Evolutionary conservation across 64 coral and sea anemone species (phyloP), one percentile per base, ranked within the genome.

Genomic region (Astreopora myriophthalma): DNA sequence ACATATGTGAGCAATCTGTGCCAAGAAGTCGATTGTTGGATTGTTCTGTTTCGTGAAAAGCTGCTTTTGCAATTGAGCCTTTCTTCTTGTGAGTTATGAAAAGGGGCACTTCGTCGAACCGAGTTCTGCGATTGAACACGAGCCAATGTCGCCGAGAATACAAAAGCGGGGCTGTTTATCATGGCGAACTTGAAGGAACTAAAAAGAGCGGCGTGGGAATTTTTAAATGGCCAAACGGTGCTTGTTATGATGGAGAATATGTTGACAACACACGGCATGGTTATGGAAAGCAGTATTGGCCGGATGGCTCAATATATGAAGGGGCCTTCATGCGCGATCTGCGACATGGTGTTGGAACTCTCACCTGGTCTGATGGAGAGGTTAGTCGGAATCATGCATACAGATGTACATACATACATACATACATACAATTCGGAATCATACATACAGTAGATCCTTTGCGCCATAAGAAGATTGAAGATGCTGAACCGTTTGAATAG

Each of bases 241-340:
- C 94, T 85, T 93, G 97, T 73, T 99, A 99, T 65, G 91, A 96
- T 69, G 97, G 97, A n/a, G 88, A 96, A 80, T 99, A 96, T 78
- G 80, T 94, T 25, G 94, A 96, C 32, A 96, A 99, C 70, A 90
- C 62, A 66, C 69, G 97, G 28, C 94, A 99, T 28, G 97, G 97
- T 40, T 93, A 94, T 46, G 97, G 97, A 1, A 93, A 85, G 84
- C 97, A 99, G 22, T 93, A 90, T 39, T 99, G 94, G 85, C 58
- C 97, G 34, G 94, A 99, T 78, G 97, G 97, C 2, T 93, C 94
- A 1, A 44, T 90, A 9, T 99, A 99, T 51, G 74, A 90, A 2
- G 97, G 97, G 1, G 90, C 84, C 20, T 96, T 99, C 88, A 55
- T 44, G 35, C 80, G 83, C 11, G 97, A 99, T 71, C 74, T 99